Base-by-base conservation (phyloP, 2,797 vertebrate genomes). In the Tadarida brasiliensis region DNA sequence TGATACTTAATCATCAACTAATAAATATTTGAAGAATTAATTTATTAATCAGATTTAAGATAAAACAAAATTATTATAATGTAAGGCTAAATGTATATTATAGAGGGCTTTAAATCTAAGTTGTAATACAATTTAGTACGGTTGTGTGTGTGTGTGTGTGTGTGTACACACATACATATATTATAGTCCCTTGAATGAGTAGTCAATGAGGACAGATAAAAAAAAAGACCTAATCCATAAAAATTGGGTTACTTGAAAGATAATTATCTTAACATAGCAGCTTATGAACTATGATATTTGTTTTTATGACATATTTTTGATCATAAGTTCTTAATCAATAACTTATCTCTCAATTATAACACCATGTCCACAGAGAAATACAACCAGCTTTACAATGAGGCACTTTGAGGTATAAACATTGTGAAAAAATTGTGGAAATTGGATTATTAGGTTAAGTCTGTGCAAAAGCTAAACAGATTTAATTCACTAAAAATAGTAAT, bases 241-340 rank as follows among this genome's bases (percentile, higher is more conserved):
- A 80, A 67, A 67, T 0, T 87, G 28, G 33, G 77, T 83, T 33
- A 81, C 68, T 33, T 68, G 47, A 54, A 90, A 70, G 14, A 93
- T 49, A 80, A 82, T 73, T 77, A 84, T 20, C 54, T 88, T 70
- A 90, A 85, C 67, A 68, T n/a, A 90, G 15, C 7, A 33, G 12
- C 73, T 89, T 80, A 80, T 7, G 7, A 88, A 88, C 49, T 24
- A 63, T 78, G 30, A 76, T 51, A 71, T 91, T 61, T 51, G 22
- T 33, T 73, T 92, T 86, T 57, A 73, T 95, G 44, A 65, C 57
- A 65, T 56, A 67, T n/a, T 83, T 70, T 61, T 88, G 22, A 57
- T 39, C 30, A 49, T 54, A 87, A 89, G 24, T 65, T 59, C 44
- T 74, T 74, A 14, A 65, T 84, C 71, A 73, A 35, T 84, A 80